phyloP scores from a whole-genome alignment of 1,140 invertebrate genomes.

The Acromyrmex charruanus region DNA sequence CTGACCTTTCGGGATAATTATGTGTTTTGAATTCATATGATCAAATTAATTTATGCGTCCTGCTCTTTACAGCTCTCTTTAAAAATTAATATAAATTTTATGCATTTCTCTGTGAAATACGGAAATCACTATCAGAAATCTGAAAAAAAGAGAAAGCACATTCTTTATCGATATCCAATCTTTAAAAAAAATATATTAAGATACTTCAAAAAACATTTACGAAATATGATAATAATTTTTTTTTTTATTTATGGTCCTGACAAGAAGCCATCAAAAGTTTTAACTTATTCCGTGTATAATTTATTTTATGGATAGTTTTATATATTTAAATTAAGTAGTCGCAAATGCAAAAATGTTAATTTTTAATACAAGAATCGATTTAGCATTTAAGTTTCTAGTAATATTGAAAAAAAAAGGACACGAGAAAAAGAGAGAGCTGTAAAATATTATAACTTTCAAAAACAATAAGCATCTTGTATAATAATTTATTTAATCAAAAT shows the following conservation, averaged over 20 bases:
- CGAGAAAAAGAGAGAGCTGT: background rate
- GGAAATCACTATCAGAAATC: background rate
- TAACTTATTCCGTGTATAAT: background rate
- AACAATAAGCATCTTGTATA: background rate
- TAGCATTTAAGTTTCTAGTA: background rate
- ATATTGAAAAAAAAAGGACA: background rate
- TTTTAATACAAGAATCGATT: background rate
- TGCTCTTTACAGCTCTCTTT: background rate
- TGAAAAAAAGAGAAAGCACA: slow-evolving; percentile 33
- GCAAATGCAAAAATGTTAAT: too few species aligned
- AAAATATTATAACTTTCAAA: slow-evolving; percentile 6
- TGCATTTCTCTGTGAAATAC: background rate
- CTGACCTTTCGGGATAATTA: slow-evolving; percentile 32
- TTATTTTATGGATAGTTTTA: background rate
- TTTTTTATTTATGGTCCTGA: background rate
- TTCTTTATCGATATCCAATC: background rate
- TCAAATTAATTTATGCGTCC: slow-evolving; percentile 4
- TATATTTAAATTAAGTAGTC: background rate
- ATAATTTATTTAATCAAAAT: slow-evolving; percentile 2
- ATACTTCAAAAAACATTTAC: background rate
- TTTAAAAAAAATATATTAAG: background rate
- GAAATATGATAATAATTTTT: background rate
- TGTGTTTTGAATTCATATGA: background rate
- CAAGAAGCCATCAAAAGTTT: background rate
- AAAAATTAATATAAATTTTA: slow-evolving; percentile 18